Evolutionary conservation across 2,113 vertebrate genomes (phyloP).

Genomic region (Suricata suricatta): DNA sequence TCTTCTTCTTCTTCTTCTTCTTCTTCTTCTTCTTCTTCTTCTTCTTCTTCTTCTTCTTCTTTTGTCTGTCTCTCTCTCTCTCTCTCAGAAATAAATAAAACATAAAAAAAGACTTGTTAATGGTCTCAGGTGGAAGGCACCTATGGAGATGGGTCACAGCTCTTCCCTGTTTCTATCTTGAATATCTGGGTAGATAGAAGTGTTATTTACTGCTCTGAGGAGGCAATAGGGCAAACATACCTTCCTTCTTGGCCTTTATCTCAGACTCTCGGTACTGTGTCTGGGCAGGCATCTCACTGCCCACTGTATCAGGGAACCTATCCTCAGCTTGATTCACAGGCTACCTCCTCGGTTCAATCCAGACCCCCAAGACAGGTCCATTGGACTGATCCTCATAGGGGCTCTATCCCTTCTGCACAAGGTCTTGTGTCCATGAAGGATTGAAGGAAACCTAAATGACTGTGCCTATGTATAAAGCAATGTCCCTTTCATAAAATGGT

Average conservation of each 20-base stretch:
- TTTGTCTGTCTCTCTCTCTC: too few relatives aligned
- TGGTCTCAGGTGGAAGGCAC: too few relatives aligned
- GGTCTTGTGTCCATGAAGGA: background rate
- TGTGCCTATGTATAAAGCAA: background rate
- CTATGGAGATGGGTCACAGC: fast-evolving
- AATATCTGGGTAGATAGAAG: background rate
- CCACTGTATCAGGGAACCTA: background rate
- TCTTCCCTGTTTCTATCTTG: background rate
- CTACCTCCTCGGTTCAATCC: background rate
- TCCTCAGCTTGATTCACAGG: background rate
- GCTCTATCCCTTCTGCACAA: background rate
- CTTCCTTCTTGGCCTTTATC: background rate
- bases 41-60: too few relatives aligned
- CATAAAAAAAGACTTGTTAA: background rate
- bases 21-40: too few relatives aligned
- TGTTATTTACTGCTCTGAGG: background rate
- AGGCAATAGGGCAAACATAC: background rate
- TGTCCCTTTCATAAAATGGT: background rate
- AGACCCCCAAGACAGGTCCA: background rate
- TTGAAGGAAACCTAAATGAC: background rate
- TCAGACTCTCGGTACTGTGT: background rate
- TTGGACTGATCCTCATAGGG: too few relatives aligned
- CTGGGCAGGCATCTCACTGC: background rate
- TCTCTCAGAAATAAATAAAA: too few relatives aligned
- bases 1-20: too few relatives aligned